These are phyloP conservation scores for Andrena minutula DNA, from an alignment of 2,888 invertebrate species.

Conservation along the genomic window DNA sequence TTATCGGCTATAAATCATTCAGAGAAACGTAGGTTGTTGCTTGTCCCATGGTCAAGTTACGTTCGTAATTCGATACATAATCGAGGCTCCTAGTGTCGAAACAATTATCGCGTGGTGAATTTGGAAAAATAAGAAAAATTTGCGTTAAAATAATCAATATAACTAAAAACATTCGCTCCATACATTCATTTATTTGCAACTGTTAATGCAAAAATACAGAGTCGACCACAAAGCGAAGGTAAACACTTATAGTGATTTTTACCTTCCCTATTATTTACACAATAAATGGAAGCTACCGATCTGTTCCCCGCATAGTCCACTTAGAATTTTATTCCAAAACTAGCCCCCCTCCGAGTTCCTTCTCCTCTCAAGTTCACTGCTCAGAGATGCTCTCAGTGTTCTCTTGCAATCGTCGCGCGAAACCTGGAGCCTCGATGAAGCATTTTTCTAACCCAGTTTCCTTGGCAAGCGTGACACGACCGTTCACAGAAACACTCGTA, in stretches of 20 bases:
- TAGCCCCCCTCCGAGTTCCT: background rate
- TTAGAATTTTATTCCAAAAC: background rate
- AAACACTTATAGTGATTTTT: too few species aligned
- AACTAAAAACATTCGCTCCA: too few species aligned
- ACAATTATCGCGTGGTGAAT: conserved; percentile 29
- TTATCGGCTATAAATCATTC: conserved; percentile 45
- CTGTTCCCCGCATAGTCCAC: background rate
- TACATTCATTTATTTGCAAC: too few species aligned
- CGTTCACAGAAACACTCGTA: background rate
- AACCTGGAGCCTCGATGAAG: conserved; percentile 35
- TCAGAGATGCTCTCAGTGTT: background rate
- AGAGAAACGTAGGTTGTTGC: conserved; percentile 47
- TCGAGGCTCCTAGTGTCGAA: conserved; percentile 41
- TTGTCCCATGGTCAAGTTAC: conserved; percentile 53
- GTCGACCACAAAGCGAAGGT: too few species aligned
- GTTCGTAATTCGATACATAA: conserved; percentile 43
- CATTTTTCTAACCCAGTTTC: conserved; percentile 54
- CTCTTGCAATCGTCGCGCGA: background rate
- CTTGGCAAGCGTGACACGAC: conserved; percentile 52
- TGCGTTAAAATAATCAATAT: background rate
- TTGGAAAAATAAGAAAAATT: conserved; percentile 15
- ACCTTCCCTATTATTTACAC: too few species aligned
- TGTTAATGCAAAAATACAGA: too few species aligned
- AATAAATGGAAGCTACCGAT: too few species aligned
- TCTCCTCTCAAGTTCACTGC: conserved; percentile 39